Conservation (phyloP, 2,888 invertebrate genomes). For the Keiferia lycopersicella region DNA sequence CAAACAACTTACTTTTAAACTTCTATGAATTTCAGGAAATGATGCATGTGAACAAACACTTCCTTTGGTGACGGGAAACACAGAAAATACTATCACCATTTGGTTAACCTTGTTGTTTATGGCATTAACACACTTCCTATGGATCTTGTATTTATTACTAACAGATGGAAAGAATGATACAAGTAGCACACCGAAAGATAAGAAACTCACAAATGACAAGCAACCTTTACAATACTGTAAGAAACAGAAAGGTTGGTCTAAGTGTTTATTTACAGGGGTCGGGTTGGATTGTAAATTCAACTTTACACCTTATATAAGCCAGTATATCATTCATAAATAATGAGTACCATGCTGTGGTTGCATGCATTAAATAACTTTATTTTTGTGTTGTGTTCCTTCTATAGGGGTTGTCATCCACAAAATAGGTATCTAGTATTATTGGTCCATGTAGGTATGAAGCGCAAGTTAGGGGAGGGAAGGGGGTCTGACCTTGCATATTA, state of each 20-base stretch:
- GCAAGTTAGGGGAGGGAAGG: no score
- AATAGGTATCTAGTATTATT: no score
- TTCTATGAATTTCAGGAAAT: conserved; percentile 5
- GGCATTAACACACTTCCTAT: not conserved
- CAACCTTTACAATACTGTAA: not conserved
- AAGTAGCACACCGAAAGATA: not conserved
- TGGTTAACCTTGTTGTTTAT: not conserved
- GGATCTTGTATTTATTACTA: conserved; percentile 4
- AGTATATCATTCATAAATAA: no score
- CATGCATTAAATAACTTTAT: no score
- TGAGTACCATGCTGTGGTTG: no score
- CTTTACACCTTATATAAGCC: no score
- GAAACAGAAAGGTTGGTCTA: not conserved
- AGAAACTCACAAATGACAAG: not conserved
- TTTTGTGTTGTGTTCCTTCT: no score
- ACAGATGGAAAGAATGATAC: not conserved
- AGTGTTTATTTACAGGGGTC: not conserved
- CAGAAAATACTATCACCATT: not conserved
- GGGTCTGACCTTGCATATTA: no score
- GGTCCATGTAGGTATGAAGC: no score
- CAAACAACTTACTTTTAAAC: not conserved
- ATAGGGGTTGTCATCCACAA: no score
- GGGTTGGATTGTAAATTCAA: no score
- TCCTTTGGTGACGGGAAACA: not conserved
- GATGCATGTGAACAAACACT: not conserved